Evolutionary conservation across 2,888 invertebrate genomes (phyloP), one percentile per base, ranked within the genome.

Genomic region (Perizoma affinitatum): DNA sequence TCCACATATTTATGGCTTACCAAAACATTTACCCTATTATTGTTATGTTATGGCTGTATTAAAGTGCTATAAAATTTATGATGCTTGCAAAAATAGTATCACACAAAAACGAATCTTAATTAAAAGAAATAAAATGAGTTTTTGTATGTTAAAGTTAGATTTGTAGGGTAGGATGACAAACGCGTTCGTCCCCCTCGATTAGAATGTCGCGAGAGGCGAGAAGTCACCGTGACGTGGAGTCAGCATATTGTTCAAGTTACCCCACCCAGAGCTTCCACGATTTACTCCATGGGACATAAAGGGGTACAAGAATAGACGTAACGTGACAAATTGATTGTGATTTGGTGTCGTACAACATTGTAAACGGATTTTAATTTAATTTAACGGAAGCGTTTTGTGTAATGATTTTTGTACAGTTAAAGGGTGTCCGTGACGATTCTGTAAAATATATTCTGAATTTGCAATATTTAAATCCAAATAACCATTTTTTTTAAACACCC

Each of bases 1-100:
- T 79, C 77, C 84, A 83, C 83, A 86, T 88, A 90, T 92, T 90
- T 90, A 91, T 90, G 89, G 86, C 85, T 88, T 88, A 90, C 90
- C 91, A 91, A 91, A 91, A 91, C 91, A 92, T 92, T 91, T 91
- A 86, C 88, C 90, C 91, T 90, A 90, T 90, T 91, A 91, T 89
- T 90, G 88, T 87, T 83, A 79, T 81, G 87, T 89, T 91, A 91
- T 86, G 87, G 90, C 90, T 88, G 87, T 90, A 91, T 92, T 90
- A 92, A 90, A 91, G 79, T 81, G 86, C 84, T 80, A 88, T 92
- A 89, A 91, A 91, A 88, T 90, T 88, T 90, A 91, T 91, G 87
- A 86, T 79, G 85, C 88, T 87, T 86, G 86, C 86, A 74, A 72
- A 85, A 72, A 76, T 68, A 62, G 4, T 4, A 0, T 0, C 55